phyloP scores from a whole-genome alignment of 2,888 invertebrate species.

The Drosophila imparisetae region DNA sequence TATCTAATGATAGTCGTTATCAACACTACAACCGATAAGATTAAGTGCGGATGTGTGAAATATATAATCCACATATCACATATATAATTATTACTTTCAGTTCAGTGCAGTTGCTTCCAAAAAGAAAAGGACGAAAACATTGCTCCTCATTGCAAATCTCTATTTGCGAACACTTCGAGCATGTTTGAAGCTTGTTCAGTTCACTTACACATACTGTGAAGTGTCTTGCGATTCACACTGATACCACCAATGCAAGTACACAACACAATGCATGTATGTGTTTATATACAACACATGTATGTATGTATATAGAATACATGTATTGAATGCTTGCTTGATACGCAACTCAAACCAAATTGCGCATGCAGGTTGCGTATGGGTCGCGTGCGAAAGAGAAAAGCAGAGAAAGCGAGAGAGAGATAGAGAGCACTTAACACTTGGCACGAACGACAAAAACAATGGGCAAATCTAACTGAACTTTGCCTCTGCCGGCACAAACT shows the following conservation, averaged over 20 bases:
- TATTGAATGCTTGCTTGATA: neutral
- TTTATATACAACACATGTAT: neutral
- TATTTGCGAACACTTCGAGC: neutral
- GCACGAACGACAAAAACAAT: slow-evolving; percentile 16
- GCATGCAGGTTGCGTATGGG: neutral
- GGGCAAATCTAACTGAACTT: slow-evolving; percentile 31
- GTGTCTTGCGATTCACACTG: neutral
- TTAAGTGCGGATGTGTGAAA: slow-evolving; percentile 28
- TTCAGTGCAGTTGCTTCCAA: neutral
- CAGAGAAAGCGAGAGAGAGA: neutral
- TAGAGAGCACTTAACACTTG: neutral
- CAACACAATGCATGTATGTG: neutral
- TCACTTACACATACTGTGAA: neutral
- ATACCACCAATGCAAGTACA: neutral
- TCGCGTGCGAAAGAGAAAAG: neutral
- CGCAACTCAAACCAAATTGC: neutral
- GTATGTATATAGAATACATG: neutral
- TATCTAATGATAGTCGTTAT: slow-evolving; percentile 24
- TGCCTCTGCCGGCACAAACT: slow-evolving; percentile 20
- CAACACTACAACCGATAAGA: slow-evolving; percentile 35
- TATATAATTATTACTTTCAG: neutral
- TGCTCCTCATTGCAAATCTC: neutral
- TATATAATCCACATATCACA: neutral
- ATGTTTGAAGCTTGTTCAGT: neutral
- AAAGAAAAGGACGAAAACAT: neutral